Evolutionary conservation across 2,797 vertebrate genomes (phyloP), one percentile per base, ranked within the genome.

Genomic region (Oryzias sinensis): DNA sequence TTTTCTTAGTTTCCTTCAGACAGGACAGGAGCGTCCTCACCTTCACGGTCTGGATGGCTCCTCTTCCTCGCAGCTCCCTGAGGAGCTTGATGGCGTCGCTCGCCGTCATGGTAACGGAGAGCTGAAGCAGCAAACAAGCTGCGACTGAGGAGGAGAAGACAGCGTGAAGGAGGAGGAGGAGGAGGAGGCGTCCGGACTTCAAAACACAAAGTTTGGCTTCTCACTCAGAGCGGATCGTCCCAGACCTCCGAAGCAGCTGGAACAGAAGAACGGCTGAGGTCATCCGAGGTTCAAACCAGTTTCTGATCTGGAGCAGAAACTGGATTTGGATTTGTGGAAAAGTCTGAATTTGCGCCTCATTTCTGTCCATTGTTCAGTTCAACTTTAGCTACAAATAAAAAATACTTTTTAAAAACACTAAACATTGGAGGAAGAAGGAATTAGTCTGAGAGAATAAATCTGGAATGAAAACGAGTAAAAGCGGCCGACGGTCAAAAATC

Each of bases 31-130:
- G 5, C 29, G 2, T 4, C 5, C 74, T 91, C 81, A 97, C 95
- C 93, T 95, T 98, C 77, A 97, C 91, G 0, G 96, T 98, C 62
- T 96, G 95, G 49, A 97, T 96, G 0, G 94, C 95, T 68, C 94
- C 92, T 0, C 91, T 83, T 63, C 95, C 96, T 80, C 95, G 83
- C 65, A 92, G 60, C 65, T 91, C 90, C 56, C 92, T 79, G 54
- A 98, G 89, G 72, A 90, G 90, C 58, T 94, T 92, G 4, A 97
- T 94, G 25, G 84, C 94, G 84, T 94, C 86, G 86, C 92, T 89
- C 7, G 94, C 88, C 0, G 90, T 89, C 77, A 96, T 80, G 0
- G 86, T 75, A 0, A 91, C 74, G 0, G 89, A 95, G 62, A 96
- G 88, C 75, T 92, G 92, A 1, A 96, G 91, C 62, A 96, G 89